phyloP scores from a whole-genome alignment of 2,113 vertebrate genomes.

The Hypanus sabinus region DNA sequence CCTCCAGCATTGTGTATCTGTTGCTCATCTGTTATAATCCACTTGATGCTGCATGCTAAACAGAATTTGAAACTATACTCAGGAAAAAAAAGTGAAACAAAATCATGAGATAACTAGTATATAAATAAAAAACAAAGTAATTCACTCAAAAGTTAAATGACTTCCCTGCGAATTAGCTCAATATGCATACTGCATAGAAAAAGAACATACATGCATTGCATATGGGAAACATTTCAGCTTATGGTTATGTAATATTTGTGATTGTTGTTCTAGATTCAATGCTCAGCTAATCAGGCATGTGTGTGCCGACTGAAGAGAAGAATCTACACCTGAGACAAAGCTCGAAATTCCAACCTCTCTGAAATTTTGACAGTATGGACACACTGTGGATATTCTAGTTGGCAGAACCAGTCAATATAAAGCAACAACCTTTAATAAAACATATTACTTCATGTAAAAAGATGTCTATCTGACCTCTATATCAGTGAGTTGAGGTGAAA shows the following conservation, averaged over 20 bases:
- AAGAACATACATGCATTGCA: background rate
- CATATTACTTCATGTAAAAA: background rate
- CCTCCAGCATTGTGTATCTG: no score
- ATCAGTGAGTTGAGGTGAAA: background rate
- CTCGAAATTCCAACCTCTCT: background rate
- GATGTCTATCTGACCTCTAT: background rate
- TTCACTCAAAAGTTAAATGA: background rate
- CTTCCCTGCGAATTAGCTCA: background rate
- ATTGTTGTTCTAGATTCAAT: background rate
- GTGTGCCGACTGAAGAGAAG: background rate
- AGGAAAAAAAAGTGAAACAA: background rate
- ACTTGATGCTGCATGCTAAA: background rate
- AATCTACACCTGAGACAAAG: no score
- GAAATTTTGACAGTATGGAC: background rate
- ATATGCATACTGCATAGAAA: background rate
- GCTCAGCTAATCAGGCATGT: background rate
- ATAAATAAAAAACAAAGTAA: no score
- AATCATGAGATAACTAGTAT: background rate
- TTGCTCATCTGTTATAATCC: no score
- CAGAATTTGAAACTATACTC: background rate
- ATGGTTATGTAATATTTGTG: background rate
- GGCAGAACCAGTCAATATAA: background rate
- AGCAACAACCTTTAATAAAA: background rate
- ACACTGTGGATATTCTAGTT: background rate
- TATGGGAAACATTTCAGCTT: background rate